These are phyloP conservation scores for Homarus gammarus DNA, from an alignment of 2,888 invertebrate species.

Conservation along the genomic window DNA sequence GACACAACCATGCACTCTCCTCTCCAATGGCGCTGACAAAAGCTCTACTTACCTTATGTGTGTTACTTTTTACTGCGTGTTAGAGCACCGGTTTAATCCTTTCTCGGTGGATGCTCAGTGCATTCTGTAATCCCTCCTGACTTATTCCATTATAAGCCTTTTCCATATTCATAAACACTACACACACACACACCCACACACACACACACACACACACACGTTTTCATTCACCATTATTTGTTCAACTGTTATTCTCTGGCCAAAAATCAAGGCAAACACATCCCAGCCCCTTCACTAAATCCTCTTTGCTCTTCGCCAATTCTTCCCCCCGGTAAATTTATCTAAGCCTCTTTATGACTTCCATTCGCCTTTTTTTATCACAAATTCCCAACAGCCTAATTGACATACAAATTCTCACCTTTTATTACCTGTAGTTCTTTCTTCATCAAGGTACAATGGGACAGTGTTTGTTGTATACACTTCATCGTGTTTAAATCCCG, in stretches of 20 bases:
- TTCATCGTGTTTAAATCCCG: too few species aligned
- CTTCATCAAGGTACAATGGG: neutral
- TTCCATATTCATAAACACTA: neutral
- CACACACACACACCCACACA: neutral
- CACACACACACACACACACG: constrained; percentile 4
- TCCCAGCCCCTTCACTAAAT: constrained; percentile 28
- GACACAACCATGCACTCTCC: neutral
- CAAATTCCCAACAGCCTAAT: neutral
- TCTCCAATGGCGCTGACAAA: neutral
- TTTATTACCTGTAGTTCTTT: too few species aligned
- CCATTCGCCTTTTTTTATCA: neutral
- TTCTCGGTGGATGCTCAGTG: constrained; percentile 24
- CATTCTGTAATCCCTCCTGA: constrained; percentile 29
- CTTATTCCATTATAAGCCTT: neutral
- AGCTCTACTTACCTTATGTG: neutral
- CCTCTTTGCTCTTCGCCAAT: constrained; percentile 13
- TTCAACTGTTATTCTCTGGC: neutral
- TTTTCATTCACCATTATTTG: constrained; percentile 30
- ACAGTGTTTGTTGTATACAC: neutral
- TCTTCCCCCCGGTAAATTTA: constrained; percentile 30
- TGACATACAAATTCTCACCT: neutral
- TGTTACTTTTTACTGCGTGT: neutral
- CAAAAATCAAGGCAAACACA: constrained; percentile 24
- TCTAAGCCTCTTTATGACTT: constrained; percentile 21
- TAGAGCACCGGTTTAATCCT: constrained; percentile 11